Percentiles rank a stretch among this genome's conserved stretches.
Evolutionary conservation across 2,888 invertebrate genomes (phyloP).

Genomic region (Geotrupes spiniger): DNA sequence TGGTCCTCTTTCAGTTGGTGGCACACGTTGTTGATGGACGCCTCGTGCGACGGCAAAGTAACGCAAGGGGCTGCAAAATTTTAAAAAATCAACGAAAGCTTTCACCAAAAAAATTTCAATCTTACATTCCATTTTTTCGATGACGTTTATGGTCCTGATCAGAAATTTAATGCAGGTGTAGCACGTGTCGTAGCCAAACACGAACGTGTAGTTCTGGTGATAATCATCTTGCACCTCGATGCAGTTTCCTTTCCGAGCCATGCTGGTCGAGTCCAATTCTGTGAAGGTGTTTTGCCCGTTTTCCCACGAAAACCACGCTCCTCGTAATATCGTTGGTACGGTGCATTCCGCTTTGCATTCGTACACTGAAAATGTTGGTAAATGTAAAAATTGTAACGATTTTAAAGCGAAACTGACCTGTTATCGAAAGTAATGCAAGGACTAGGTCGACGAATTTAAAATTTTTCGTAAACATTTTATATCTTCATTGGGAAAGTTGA

Average conservation of each 20-base stretch:
- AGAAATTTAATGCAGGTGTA: conserved; percentile 83
- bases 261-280: conserved; percentile 75
- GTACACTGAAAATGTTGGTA: conserved; percentile 16
- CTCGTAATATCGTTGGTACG: conserved; percentile 76
- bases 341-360: conserved; percentile 54
- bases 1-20: conserved; percentile 71
- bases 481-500: too few species aligned
- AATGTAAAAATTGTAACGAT: background rate
- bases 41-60: conserved; percentile 61
- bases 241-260: conserved; percentile 74
- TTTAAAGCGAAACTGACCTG: too few species aligned
- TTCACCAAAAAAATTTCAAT: conserved; percentile 29
- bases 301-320: conserved; percentile 92
- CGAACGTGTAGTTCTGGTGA: conserved; percentile 82
- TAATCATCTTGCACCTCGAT: conserved; percentile 69
- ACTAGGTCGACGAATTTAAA: too few species aligned
- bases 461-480: too few species aligned
- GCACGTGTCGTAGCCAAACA: conserved; percentile 69
- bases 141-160: conserved; percentile 81
- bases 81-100: too few species aligned
- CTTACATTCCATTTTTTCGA: conserved; percentile 85
- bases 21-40: conserved; percentile 76
- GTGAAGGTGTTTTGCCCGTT: conserved; percentile 79
- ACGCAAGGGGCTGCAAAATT: conserved; percentile 66
- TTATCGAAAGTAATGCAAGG: too few species aligned